phyloP scores from a whole-genome alignment of 2,888 invertebrate species.

The Coleophora deauratella region DNA sequence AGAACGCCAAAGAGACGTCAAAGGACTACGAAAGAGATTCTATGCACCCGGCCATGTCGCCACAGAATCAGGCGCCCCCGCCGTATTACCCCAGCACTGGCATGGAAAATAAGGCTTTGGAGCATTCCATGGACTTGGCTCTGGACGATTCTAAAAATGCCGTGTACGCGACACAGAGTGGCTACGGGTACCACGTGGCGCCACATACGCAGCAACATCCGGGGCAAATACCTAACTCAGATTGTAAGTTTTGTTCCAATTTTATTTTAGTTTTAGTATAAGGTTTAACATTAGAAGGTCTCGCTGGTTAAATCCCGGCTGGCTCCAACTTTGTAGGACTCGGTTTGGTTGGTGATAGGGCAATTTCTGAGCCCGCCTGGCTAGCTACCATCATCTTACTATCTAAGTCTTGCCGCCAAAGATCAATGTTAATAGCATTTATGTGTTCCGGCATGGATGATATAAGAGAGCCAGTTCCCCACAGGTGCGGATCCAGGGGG shows the following conservation, averaged over 20 bases:
- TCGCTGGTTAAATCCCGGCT: too few species aligned
- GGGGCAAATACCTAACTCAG: conserved; percentile 80
- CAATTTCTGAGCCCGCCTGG: too few species aligned
- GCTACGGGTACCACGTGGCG: conserved; percentile 88
- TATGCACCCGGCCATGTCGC: conserved; percentile 87
- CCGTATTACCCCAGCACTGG: conserved; percentile 90
- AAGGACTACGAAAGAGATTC: conserved; percentile 95
- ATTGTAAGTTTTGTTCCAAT: conserved; percentile 84
- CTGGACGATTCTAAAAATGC: conserved; percentile 91
- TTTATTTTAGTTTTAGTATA: neutral
- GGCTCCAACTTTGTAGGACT: too few species aligned
- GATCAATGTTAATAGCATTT: too few species aligned
- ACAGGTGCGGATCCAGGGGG: too few species aligned
- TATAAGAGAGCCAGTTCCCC: too few species aligned
- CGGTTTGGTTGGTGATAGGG: too few species aligned
- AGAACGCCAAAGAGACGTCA: conserved; percentile 86
- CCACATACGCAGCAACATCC: conserved; percentile 77
- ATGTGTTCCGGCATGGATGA: too few species aligned
- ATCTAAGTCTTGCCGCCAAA: too few species aligned
- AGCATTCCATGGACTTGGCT: conserved; percentile 90
- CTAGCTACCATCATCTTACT: too few species aligned
- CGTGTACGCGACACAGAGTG: conserved; percentile 87
- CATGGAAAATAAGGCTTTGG: conserved; percentile 93
- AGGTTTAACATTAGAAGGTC: too few species aligned
- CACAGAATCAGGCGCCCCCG: conserved; percentile 90